These are phyloP conservation scores for Macropus fuliginosus DNA, from an alignment of 2,797 vertebrate genomes.

Conservation along the genomic window DNA sequence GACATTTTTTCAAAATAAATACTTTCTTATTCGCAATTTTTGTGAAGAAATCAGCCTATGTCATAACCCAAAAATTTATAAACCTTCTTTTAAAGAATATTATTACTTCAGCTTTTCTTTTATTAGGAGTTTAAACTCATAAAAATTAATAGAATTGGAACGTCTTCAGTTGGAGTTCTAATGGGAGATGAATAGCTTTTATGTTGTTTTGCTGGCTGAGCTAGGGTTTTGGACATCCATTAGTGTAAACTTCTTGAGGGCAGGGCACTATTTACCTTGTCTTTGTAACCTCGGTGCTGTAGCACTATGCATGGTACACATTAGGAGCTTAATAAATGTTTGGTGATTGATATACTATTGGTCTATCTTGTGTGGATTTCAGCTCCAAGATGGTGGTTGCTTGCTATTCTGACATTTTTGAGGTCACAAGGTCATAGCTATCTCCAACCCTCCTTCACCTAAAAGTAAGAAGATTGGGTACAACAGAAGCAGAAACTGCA, in stretches of 20 bases:
- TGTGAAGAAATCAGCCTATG: conserved; percentile 89
- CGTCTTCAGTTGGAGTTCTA: background rate
- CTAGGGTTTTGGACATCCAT: background rate
- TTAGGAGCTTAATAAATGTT: background rate
- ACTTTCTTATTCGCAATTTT: conserved; percentile 94
- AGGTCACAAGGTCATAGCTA: background rate
- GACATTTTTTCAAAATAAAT: conserved; percentile 93
- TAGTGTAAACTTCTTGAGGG: background rate
- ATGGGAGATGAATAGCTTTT: background rate
- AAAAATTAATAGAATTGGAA: conserved; percentile 78
- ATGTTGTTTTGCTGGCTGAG: background rate
- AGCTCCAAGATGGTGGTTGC: background rate
- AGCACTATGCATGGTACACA: background rate
- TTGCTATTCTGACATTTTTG: background rate
- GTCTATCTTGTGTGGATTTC: background rate
- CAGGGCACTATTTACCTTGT: background rate
- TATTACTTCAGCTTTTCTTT: conserved; percentile 78
- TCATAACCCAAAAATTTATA: conserved; percentile 86
- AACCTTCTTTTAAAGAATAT: conserved; percentile 83
- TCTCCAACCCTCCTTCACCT: background rate
- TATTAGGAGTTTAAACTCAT: conserved; percentile 83
- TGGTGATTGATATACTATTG: background rate
- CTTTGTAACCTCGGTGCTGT: background rate
- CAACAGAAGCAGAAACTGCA: background rate
- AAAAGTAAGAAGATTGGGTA: background rate